Evolutionary conservation across 2,797 vertebrate species (phyloP).

Genomic region (Tachyglossus aculeatus): DNA sequence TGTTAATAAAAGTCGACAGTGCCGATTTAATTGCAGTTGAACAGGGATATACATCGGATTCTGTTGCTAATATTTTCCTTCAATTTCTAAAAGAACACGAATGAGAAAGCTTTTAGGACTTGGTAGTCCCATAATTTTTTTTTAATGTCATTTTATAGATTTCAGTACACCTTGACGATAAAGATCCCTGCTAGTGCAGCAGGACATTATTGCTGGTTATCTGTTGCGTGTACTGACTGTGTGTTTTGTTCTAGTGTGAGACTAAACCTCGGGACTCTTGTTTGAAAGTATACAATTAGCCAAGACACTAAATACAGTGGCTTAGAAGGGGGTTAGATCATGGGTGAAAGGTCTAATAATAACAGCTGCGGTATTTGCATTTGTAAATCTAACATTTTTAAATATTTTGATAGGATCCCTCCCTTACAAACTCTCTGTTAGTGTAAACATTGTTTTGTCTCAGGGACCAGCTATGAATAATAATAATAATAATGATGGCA

Average conservation of each 20-base stretch:
- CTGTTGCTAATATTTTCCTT: not conserved
- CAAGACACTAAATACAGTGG: not conserved
- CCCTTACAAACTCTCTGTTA: too few relatives aligned
- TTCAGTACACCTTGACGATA: not conserved
- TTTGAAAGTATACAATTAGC: not conserved
- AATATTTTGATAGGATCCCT: too few relatives aligned
- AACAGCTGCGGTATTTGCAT: too few relatives aligned
- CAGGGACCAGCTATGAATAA: too few relatives aligned
- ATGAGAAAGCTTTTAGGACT: not conserved
- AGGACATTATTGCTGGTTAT: not conserved
- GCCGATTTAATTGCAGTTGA: not conserved
- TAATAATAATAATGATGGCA: too few relatives aligned
- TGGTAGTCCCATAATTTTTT: not conserved
- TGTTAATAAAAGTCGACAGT: not conserved
- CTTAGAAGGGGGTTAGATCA: not conserved
- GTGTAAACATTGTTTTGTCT: too few relatives aligned
- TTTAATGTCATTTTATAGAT: not conserved
- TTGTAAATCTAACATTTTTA: too few relatives aligned
- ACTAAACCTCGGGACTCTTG: not conserved
- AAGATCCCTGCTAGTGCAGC: not conserved
- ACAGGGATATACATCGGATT: not conserved
- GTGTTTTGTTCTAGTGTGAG: slow-evolving; percentile 10
- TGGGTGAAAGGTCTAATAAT: not conserved
- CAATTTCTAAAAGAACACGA: not conserved
- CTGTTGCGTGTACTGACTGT: not conserved